Base-by-base conservation (phyloP, 1,140 invertebrate species). In the Drosophila lowei region DNA sequence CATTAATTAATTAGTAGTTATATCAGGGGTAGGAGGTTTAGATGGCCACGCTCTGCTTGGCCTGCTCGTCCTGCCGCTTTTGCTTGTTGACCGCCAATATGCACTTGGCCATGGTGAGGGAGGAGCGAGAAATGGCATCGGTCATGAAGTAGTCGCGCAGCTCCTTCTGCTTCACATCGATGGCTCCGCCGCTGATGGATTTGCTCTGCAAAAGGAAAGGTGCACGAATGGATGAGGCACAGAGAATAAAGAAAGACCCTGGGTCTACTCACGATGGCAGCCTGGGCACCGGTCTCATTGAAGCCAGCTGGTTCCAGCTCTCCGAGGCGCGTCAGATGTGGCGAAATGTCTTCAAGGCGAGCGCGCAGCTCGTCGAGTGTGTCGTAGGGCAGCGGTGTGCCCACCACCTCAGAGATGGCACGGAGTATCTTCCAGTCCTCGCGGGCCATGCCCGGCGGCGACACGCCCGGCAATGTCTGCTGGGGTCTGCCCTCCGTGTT, bases 101-200 rank as follows among this genome's bases (percentile, higher is more conserved):
- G 93, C 99, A 99, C 92, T 99, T 99, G 23, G 98, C 97, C 99
- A 99, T 99, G 30, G 98, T 99, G 61, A 96, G 95, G 13, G 98
- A 99, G n/a, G 98, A 97, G 90, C 98, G 93, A 61, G 97, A 97
- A 81, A 99, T 98, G 6, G 95, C 93, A 92, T 99, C 97, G 8
- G 99, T 99, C 98, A 99, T 99, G 92, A 97, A 99, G 93, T 97
- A 99, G 91, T 99, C 98, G 92, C 97, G 95, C 38, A 99, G 92
- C 49, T 94, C 93, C 90, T 95, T 96, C 59, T 96, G 93, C 75
- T 95, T 94, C 0, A 98, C 94, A 70, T 96, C 95, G 38, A 99
- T 90, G 38, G 94, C 43, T 16, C 60, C 75, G 54, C 88, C 85
- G 53, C 78, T 72, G 72, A 86, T 86, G 50, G 68, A 91, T 79